A percentile compares a stretch with the other conserved stretches of the same genome.
phyloP scores from a whole-genome alignment of 2,113 vertebrate genomes.

The Gymnogyps californianus region DNA sequence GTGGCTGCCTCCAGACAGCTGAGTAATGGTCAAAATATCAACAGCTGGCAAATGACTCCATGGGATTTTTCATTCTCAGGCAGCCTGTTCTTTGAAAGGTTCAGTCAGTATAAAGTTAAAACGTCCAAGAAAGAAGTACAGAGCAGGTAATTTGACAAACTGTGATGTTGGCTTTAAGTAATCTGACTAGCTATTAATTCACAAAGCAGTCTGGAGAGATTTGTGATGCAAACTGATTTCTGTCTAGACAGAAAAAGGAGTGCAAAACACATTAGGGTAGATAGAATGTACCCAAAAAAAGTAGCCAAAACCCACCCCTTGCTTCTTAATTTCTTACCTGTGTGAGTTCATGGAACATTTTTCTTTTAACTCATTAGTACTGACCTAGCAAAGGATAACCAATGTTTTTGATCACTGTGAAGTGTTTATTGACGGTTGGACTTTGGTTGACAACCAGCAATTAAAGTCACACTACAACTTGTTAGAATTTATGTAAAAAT shows the following conservation, averaged over 20 bases:
- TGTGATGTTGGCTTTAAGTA: constrained; percentile 67
- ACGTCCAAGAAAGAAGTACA: constrained; percentile 54
- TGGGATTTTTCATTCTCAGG: constrained; percentile 3
- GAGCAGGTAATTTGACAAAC: constrained; percentile 73
- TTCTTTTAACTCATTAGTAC: constrained; percentile 6
- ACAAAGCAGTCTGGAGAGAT: constrained; percentile 72
- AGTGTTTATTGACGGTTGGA: not conserved
- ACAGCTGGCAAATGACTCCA: constrained; percentile 69
- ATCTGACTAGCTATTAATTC: constrained; percentile 71
- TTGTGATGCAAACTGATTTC: constrained; percentile 71
- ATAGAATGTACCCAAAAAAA: constrained; percentile 14
- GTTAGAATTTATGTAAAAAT: not conserved
- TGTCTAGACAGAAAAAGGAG: constrained; percentile 79
- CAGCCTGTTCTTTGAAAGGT: constrained; percentile 65
- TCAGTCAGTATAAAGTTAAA: constrained; percentile 62
- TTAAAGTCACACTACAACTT: not conserved
- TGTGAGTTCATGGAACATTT: constrained; percentile 7
- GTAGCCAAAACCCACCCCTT: constrained; percentile 8
- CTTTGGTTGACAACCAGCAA: not conserved
- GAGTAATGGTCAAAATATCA: constrained; percentile 73
- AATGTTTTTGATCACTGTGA: not conserved
- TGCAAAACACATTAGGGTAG: constrained; percentile 73
- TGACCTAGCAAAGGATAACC: not conserved
- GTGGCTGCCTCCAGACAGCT: constrained; percentile 75
- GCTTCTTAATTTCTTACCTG: constrained; percentile 32